phyloP scores from a whole-genome alignment of 2,113 vertebrate genomes.

The Sigmodon hispidus region DNA sequence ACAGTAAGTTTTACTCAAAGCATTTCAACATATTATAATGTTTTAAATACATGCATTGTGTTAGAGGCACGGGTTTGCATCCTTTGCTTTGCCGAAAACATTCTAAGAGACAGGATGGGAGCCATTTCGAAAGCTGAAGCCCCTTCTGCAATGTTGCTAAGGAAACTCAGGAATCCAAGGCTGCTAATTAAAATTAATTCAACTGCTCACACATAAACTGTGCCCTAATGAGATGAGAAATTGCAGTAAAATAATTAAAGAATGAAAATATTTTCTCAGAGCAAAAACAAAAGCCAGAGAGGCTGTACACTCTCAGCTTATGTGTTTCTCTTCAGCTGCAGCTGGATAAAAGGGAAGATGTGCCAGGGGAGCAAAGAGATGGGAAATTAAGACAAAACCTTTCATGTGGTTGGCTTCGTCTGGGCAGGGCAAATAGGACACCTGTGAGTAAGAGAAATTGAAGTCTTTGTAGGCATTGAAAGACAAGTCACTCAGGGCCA shows the following conservation, averaged over 20 bases:
- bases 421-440: neutral
- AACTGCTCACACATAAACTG: slow-evolving; percentile 56
- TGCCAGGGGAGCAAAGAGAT: neutral
- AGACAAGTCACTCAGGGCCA: neutral
- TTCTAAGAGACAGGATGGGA: slow-evolving; percentile 26
- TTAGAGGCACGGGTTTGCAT: neutral
- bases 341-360: neutral
- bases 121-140: neutral
- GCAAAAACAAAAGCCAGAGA: slow-evolving; percentile 3
- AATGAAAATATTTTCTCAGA: slow-evolving; percentile 52
- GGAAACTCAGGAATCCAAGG: slow-evolving; percentile 38
- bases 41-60: neutral
- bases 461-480: neutral
- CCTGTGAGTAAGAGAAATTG: neutral
- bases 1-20: neutral
- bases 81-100: slow-evolving; percentile 9
- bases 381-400: slow-evolving; percentile 30
- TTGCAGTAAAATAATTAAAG: slow-evolving; percentile 44
- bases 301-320: neutral
- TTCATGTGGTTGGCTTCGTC: neutral
- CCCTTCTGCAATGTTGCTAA: slow-evolving; percentile 64
- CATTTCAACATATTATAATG: neutral
- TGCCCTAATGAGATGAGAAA: slow-evolving; percentile 53
- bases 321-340: slow-evolving; percentile 38
- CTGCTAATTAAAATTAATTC: slow-evolving; percentile 68